These are phyloP conservation scores for Auanema sp. DNA, from an alignment of 2,888 invertebrate genomes.

Conservation along the genomic window DNA sequence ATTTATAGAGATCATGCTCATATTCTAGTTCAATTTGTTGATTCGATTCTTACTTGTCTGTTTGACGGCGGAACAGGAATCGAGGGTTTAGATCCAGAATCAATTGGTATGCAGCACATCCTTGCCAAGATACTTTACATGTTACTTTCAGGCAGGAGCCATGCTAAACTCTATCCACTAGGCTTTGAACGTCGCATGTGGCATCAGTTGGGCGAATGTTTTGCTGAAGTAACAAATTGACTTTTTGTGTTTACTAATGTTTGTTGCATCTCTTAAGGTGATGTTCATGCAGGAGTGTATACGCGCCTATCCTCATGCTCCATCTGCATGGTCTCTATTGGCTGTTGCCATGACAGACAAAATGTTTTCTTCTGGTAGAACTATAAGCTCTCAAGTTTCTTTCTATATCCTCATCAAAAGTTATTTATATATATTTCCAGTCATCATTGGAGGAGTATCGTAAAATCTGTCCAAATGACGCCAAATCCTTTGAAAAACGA, in stretches of 20 bases:
- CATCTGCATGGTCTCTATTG: slow-evolving; percentile 53
- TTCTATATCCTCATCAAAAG: too few relatives aligned
- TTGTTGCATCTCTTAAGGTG: slow-evolving; percentile 31
- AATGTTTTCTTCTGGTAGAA: slow-evolving; percentile 28
- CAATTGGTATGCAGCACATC: slow-evolving; percentile 47
- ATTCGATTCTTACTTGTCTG: slow-evolving; percentile 40
- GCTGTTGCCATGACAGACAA: slow-evolving; percentile 50
- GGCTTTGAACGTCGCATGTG: slow-evolving; percentile 53
- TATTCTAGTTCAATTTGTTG: slow-evolving; percentile 51
- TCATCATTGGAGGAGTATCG: too few relatives aligned
- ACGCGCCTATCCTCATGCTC: slow-evolving; percentile 56
- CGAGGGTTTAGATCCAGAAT: slow-evolving; percentile 47
- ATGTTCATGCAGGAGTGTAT: slow-evolving; percentile 59
- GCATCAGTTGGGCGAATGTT: slow-evolving; percentile 52
- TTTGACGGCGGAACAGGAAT: slow-evolving; percentile 32
- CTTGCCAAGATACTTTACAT: too few relatives aligned
- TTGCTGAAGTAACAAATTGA: slow-evolving; percentile 42
- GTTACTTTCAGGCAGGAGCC: slow-evolving; percentile 33
- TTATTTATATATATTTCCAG: too few relatives aligned
- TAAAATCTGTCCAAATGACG: too few relatives aligned
- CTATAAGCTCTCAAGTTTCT: too few relatives aligned
- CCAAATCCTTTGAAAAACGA: too few relatives aligned
- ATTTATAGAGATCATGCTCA: slow-evolving; percentile 54
- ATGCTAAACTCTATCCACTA: slow-evolving; percentile 42
- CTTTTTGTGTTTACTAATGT: background rate